Conservation (phyloP, 2,797 vertebrate genomes). For the Odontamblyopus rebecca region DNA sequence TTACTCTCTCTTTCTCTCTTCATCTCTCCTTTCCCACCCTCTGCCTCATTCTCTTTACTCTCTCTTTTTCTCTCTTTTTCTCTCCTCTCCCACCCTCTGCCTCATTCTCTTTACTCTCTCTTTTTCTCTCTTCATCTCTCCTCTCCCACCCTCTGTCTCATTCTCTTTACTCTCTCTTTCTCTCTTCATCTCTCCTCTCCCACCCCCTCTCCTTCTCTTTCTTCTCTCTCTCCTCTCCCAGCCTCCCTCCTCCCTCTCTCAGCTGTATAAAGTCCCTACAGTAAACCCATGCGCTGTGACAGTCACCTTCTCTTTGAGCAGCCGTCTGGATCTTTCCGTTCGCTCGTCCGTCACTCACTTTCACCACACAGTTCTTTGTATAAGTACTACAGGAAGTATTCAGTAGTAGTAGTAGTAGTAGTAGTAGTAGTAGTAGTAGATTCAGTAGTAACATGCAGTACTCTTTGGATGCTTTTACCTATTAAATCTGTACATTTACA, state of each 20-base stretch:
- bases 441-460: background rate
- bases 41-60: too few species aligned
- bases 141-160: too few species aligned
- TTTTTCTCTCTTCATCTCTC: too few species aligned
- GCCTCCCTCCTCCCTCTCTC: background rate
- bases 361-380: background rate
- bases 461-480: background rate
- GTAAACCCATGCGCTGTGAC: slow-evolving; percentile 16
- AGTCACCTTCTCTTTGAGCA: slow-evolving; percentile 12
- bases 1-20: too few species aligned
- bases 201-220: too few species aligned
- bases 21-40: too few species aligned
- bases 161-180: too few species aligned
- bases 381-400: background rate
- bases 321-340: slow-evolving; percentile 19
- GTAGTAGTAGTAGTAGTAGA: too few species aligned
- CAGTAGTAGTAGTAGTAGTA: background rate
- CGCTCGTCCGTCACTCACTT: slow-evolving; percentile 18
- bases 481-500: background rate
- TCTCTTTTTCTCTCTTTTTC: too few species aligned
- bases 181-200: too few species aligned
- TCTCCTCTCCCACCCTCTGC: too few species aligned
- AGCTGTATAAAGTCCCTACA: slow-evolving; percentile 19
- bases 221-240: background rate
- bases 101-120: too few species aligned